These are phyloP conservation scores for Thymelicus sylvestris DNA, from an alignment of 2,888 invertebrate genomes.

Conservation along the genomic window DNA sequence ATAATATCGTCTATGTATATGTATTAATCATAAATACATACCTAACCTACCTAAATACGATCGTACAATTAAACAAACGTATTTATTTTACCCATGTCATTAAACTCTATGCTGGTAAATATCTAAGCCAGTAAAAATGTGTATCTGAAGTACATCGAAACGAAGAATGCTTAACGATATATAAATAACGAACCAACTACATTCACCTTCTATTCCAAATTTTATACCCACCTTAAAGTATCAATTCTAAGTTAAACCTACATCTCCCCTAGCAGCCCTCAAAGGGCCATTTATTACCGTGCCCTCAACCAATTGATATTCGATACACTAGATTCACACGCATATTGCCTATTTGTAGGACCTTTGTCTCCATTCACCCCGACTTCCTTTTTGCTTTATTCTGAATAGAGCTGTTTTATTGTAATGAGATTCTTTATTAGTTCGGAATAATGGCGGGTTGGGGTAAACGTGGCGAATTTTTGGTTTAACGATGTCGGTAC, in stretches of 20 bases:
- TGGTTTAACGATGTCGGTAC: slow-evolving; percentile 23
- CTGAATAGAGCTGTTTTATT: slow-evolving; percentile 45
- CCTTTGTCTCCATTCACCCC: slow-evolving; percentile 64
- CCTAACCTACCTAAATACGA: too few species aligned
- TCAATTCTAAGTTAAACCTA: slow-evolving; percentile 5
- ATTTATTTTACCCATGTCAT: too few species aligned
- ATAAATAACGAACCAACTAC: too few species aligned
- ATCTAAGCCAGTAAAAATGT: too few species aligned
- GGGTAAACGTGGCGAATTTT: slow-evolving; percentile 38
- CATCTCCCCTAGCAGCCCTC: slow-evolving; percentile 41
- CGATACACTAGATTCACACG: slow-evolving; percentile 80
- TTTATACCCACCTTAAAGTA: slow-evolving; percentile 37
- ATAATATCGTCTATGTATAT: too few species aligned
- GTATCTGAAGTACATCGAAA: too few species aligned
- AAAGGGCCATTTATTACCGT: slow-evolving; percentile 60
- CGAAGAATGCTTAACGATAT: too few species aligned
- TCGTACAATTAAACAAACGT: too few species aligned
- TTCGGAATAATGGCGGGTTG: slow-evolving; percentile 39
- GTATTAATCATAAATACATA: too few species aligned
- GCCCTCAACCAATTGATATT: slow-evolving; percentile 73
- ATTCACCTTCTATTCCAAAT: slow-evolving; percentile 44
- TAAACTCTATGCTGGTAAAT: too few species aligned
- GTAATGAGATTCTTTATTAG: slow-evolving; percentile 47
- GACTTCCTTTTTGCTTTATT: slow-evolving; percentile 41
- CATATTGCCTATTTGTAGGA: slow-evolving; percentile 74